Conservation (phyloP, 2,113 vertebrate genomes). For the Mirza zaza region DNA sequence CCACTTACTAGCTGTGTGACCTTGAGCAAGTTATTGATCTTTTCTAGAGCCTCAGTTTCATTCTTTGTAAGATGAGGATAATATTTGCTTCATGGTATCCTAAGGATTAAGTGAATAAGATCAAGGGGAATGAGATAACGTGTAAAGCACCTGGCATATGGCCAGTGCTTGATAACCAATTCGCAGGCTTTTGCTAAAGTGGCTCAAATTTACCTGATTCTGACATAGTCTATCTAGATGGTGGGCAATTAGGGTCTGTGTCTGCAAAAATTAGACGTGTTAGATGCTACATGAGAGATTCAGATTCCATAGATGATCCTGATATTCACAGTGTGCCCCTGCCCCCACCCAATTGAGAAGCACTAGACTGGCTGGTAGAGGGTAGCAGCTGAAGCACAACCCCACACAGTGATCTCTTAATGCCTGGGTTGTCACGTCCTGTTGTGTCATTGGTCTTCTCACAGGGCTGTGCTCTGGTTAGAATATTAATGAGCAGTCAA, state of each 20-base stretch:
- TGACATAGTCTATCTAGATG: not conserved
- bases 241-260: not conserved
- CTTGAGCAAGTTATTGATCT: conserved; percentile 17
- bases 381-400: not conserved
- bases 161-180: not conserved
- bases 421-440: not conserved
- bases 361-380: not conserved
- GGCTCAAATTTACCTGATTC: conserved; percentile 28
- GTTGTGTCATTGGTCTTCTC: not conserved
- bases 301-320: not conserved
- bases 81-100: conserved; percentile 14
- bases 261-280: not conserved
- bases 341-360: not conserved
- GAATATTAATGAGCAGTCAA: conserved; percentile 52
- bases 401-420: not conserved
- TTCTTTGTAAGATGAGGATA: conserved; percentile 9
- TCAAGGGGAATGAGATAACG: not conserved
- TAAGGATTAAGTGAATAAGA: conserved; percentile 11
- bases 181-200: not conserved
- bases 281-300: not conserved
- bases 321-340: not conserved
- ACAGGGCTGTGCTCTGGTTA: not conserved
- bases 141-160: not conserved
- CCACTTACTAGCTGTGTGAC: not conserved
- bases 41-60: conserved; percentile 44